These are phyloP conservation scores for Eurypyga helias DNA, from an alignment of 2,113 vertebrate species.

Conservation along the genomic window DNA sequence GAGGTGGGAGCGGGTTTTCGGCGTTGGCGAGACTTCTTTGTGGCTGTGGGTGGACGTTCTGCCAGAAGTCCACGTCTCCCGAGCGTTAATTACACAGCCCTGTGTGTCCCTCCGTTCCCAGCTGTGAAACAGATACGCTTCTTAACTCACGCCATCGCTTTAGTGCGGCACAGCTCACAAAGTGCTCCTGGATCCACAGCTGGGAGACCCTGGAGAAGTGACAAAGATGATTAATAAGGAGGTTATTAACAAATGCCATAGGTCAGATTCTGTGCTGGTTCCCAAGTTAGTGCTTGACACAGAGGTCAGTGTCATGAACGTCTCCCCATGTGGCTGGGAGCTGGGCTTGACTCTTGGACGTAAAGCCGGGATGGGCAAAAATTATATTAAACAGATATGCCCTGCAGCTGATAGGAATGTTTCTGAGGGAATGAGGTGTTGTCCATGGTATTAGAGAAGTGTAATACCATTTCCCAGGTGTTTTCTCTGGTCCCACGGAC, in stretches of 20 bases:
- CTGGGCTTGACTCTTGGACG: not conserved
- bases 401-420: not conserved
- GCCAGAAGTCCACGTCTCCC: not conserved
- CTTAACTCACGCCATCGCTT: not conserved
- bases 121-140: conserved; percentile 10
- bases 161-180: rapidly evolving
- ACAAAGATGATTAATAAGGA: conserved; percentile 43
- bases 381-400: not conserved
- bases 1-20: not conserved
- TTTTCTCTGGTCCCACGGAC: not conserved
- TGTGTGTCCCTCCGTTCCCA: not conserved
- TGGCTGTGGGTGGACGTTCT: not conserved
- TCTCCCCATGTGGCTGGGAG: not conserved
- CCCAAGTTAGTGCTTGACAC: not conserved
- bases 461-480: not conserved
- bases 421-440: not conserved
- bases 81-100: not conserved
- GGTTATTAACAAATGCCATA: not conserved
- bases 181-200: not conserved
- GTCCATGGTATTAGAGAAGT: not conserved
- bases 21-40: not conserved
- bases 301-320: not conserved
- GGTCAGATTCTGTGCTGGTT: not conserved
- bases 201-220: not conserved
- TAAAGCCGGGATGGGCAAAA: not conserved